phyloP scores from a whole-genome alignment of 2,113 vertebrate genomes.

The Myxocyprinus asiaticus region DNA sequence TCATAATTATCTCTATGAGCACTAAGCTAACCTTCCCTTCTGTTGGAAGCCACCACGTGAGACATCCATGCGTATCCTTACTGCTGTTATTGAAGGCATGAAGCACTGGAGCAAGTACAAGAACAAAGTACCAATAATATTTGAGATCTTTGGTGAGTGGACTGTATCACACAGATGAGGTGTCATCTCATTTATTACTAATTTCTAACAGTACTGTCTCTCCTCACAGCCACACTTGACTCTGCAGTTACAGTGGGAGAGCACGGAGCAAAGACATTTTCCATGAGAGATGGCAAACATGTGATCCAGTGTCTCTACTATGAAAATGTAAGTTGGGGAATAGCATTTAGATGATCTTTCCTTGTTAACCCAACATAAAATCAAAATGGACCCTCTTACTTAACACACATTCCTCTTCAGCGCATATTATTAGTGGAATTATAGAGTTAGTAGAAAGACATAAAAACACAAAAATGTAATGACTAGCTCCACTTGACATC shows the following conservation, averaged over 20 bases:
- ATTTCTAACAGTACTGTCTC: conserved; percentile 34
- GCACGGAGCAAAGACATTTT: conserved; percentile 86
- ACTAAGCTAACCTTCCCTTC: not conserved
- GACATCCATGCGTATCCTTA: conserved; percentile 85
- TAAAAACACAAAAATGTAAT: too few species aligned
- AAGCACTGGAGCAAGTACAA: conserved; percentile 88
- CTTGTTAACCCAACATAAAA: too few species aligned
- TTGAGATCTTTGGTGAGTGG: conserved; percentile 90
- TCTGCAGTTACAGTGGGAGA: conserved; percentile 87
- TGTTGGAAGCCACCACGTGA: conserved; percentile 36
- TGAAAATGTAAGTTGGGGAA: conserved; percentile 83
- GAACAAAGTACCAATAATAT: conserved; percentile 78
- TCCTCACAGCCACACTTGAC: conserved; percentile 83
- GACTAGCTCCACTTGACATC: too few species aligned
- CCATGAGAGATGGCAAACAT: conserved; percentile 86
- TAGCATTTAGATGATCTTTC: too few species aligned
- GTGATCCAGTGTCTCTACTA: conserved; percentile 86
- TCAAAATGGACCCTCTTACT: too few species aligned
- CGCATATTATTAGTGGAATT: too few species aligned
- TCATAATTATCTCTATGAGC: too few species aligned
- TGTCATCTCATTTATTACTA: not conserved
- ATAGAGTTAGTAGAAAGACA: too few species aligned
- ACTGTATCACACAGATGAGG: not conserved
- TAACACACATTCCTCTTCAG: too few species aligned
- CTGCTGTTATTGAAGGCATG: conserved; percentile 87